Evolutionary conservation across 1,140 invertebrate genomes (phyloP), one percentile per base, ranked within the genome.

Genomic region (Leucophenga varia): DNA sequence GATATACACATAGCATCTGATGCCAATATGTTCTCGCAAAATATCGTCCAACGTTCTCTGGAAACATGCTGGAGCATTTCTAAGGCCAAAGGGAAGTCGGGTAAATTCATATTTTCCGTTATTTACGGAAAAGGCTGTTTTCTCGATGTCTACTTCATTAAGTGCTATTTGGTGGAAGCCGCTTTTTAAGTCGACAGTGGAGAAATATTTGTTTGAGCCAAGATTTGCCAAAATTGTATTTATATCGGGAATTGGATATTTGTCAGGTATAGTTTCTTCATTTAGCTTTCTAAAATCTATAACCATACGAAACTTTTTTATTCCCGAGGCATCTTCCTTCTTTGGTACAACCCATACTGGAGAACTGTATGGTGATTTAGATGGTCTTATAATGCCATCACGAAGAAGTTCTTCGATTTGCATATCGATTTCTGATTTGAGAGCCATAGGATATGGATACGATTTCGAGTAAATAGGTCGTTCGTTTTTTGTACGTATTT

Each of bases 171-270:
- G n/a, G n/a, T n/a, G n/a, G n/a, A n/a, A n/a, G n/a, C n/a, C n/a
- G n/a, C n/a, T 58, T 3, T 57, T 58, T 5, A 79, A 48, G 64
- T 82, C 78, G 13, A 81, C 34, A 2, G 70, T 65, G 4, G 70
- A 56, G 45, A 80, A 81, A 49, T 68, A 76, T 45, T 53, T 64
- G 4, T 53, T 45, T 4, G 58, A 64, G 2, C 64, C 61, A 30
- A 82, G 45, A 22, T 59, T 61, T 40, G 78, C 70, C 28, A 84
- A n/a, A n/a, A n/a, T n/a, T n/a, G n/a, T n/a, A n/a, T n/a, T n/a
- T n/a, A n/a, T n/a, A n/a, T n/a, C n/a, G n/a, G n/a, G n/a, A n/a
- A n/a, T n/a, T n/a, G n/a, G n/a, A n/a, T n/a, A n/a, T n/a, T n/a
- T n/a, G n/a, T n/a, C n/a, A n/a, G n/a, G n/a, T n/a, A n/a, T n/a